A percentile compares a stretch with the other conserved stretches of the same genome.
Conservation (phyloP, 2,113 vertebrate species). For the Myrmecobius fasciatus region DNA sequence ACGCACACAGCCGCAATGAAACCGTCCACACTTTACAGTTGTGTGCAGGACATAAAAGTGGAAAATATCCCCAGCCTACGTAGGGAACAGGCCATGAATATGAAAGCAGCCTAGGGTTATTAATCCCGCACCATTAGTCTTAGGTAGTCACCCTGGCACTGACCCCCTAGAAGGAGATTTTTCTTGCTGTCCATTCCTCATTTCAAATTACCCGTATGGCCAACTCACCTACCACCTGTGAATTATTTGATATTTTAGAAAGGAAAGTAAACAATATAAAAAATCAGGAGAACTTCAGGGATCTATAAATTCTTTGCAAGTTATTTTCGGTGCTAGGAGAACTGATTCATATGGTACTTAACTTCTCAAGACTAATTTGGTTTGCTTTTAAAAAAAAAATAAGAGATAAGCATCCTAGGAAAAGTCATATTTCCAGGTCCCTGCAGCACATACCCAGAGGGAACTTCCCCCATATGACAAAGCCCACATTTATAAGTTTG, state of each 20-base stretch:
- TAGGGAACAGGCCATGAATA: conserved; percentile 63
- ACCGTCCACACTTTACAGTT: conserved; percentile 72
- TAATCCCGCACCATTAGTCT: conserved; percentile 65
- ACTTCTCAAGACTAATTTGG: conserved; percentile 72
- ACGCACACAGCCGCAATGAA: conserved; percentile 70
- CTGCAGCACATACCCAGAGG: conserved; percentile 64
- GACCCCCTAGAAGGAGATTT: conserved; percentile 62
- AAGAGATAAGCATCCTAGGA: conserved; percentile 69
- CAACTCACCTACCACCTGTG: conserved; percentile 69
- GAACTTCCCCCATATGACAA: conserved; percentile 46
- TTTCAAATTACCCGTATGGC: conserved; percentile 68
- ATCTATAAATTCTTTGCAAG: conserved; percentile 77
- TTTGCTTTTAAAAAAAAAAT: conserved; percentile 72
- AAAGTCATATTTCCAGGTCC: conserved; percentile 64
- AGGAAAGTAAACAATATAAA: conserved; percentile 79
- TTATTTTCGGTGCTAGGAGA: conserved; percentile 74
- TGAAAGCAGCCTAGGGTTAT: conserved; percentile 65
- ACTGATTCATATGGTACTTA: conserved; percentile 74
- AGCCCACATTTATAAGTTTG: conserved; percentile 41
- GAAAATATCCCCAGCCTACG: conserved; percentile 65
- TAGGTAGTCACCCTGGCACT: conserved; percentile 54
- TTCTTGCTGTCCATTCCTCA: conserved; percentile 67
- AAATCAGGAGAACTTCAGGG: conserved; percentile 77
- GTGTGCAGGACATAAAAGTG: conserved; percentile 61
- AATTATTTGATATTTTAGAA: conserved; percentile 72